Evolutionary conservation across 2,797 vertebrate genomes (phyloP).

Genomic region (Sebastes trivittatus): DNA sequence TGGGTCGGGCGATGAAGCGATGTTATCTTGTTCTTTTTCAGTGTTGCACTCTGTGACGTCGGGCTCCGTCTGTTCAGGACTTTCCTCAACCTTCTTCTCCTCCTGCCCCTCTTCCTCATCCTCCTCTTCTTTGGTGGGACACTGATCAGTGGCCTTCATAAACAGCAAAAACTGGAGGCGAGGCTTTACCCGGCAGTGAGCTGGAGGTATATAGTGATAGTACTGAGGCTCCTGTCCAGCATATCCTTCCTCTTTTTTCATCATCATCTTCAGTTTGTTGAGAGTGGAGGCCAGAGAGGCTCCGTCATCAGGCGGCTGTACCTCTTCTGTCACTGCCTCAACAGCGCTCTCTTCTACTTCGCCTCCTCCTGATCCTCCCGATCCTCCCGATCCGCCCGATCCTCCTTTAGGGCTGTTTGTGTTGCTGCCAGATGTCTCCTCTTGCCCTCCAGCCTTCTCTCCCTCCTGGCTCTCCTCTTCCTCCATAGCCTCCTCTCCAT

Average conservation of each 20-base stretch:
- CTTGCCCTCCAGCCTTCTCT: conserved; percentile 80
- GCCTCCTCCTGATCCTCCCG: conserved; percentile 24
- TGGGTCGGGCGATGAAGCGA: conserved; percentile 26
- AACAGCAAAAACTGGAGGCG: conserved; percentile 98
- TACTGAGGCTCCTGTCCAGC: conserved; percentile 91
- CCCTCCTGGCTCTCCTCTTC: conserved; percentile 86
- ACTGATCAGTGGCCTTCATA: conserved; percentile 95
- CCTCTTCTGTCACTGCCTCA: conserved; percentile 53
- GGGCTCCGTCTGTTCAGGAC: conserved; percentile 43
- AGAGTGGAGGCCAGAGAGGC: conserved; percentile 89
- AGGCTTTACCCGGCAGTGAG: conserved; percentile 97
- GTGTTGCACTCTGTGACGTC: conserved; percentile 42
- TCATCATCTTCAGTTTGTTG: conserved; percentile 96
- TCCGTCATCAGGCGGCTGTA: conserved; percentile 78
- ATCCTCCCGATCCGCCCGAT: neutral
- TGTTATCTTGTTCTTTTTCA: conserved; percentile 54
- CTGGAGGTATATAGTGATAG: conserved; percentile 97
- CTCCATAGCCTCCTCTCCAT: conserved; percentile 87
- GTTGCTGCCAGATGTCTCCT: conserved; percentile 57
- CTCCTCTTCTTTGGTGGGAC: conserved; percentile 69
- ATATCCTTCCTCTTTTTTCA: conserved; percentile 93
- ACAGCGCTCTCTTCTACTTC: conserved; percentile 43
- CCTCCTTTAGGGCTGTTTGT: conserved; percentile 72
- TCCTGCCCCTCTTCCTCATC: conserved; percentile 62
- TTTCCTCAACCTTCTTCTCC: conserved; percentile 50